These are phyloP conservation scores for Conus betulinus DNA, from an alignment of 1,140 invertebrate genomes.

Conservation along the genomic window DNA sequence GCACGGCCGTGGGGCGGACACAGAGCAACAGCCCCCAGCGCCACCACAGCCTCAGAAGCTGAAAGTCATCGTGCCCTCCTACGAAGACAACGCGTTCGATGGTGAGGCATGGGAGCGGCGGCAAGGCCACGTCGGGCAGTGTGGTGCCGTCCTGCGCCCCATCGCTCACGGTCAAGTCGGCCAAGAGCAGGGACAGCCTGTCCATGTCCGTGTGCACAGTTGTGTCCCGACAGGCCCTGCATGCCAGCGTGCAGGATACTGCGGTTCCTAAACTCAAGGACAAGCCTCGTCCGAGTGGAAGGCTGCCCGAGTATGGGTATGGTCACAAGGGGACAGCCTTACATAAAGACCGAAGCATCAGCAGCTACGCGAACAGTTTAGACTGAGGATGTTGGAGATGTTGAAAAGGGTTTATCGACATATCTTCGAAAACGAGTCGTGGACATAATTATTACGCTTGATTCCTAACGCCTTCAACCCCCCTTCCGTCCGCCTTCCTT, in stretches of 20 bases:
- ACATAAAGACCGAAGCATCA: neutral
- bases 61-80: slow-evolving; percentile 7
- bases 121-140: neutral
- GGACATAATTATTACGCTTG: too few species aligned
- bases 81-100: neutral
- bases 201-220: slow-evolving; percentile 27
- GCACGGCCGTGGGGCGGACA: neutral
- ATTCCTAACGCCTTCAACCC: too few species aligned
- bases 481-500: too few species aligned
- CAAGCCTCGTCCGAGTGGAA: neutral
- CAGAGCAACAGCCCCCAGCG: neutral
- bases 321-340: neutral
- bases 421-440: too few species aligned
- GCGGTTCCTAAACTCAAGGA: neutral
- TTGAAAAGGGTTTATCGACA: too few species aligned
- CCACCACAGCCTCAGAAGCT: slow-evolving; percentile 10
- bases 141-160: neutral
- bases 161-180: neutral
- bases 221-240: neutral
- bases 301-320: neutral
- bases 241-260: neutral
- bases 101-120: neutral
- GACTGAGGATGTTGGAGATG: neutral
- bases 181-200: slow-evolving; percentile 26
- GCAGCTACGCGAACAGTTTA: neutral